Evolutionary conservation across 2,888 invertebrate genomes (phyloP).

Genomic region (Anoncus sp.): DNA sequence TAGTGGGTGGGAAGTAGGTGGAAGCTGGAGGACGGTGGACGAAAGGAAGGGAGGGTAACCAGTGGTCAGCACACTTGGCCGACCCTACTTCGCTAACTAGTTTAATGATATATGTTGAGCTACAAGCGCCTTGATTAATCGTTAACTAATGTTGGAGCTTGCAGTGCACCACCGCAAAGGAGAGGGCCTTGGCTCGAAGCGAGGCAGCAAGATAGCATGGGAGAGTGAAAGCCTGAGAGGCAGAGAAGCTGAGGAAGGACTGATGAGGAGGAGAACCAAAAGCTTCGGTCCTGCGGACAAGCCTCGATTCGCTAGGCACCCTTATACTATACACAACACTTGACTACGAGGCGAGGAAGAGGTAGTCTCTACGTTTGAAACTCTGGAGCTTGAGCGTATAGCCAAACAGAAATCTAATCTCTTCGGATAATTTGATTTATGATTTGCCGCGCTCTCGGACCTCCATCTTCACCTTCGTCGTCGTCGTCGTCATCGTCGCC

Average conservation of each 20-base stretch:
- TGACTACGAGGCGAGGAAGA: slow-evolving; percentile 55
- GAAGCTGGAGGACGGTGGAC: slow-evolving; percentile 50
- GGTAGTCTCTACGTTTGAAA: slow-evolving; percentile 63
- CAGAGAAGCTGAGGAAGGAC: slow-evolving; percentile 63
- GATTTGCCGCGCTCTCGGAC: slow-evolving; percentile 70
- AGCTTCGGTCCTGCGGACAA: slow-evolving; percentile 50
- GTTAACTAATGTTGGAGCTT: slow-evolving; percentile 83
- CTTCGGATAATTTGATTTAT: slow-evolving; percentile 81
- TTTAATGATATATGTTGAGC: slow-evolving; percentile 84
- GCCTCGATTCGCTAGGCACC: slow-evolving; percentile 56
- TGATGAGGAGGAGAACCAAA: slow-evolving; percentile 65
- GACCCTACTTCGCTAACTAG: slow-evolving; percentile 84
- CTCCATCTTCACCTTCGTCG: slow-evolving; percentile 55
- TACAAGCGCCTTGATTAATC: slow-evolving; percentile 84
- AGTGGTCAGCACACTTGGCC: slow-evolving; percentile 83
- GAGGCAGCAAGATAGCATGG: slow-evolving; percentile 58
- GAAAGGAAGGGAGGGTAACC: slow-evolving; percentile 72
- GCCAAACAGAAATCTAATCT: slow-evolving; percentile 82
- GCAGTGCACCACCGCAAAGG: slow-evolving; percentile 77
- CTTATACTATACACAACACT: slow-evolving; percentile 50
- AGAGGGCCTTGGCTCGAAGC: slow-evolving; percentile 58
- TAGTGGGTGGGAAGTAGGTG: slow-evolving; percentile 48
- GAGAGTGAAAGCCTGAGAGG: slow-evolving; percentile 64
- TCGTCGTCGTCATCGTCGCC: slow-evolving; percentile 49
- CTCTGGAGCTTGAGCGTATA: slow-evolving; percentile 64